Evolutionary conservation across 2,113 vertebrate genomes (phyloP), one percentile per base, ranked within the genome.

Genomic region (Notothenia coriiceps): DNA sequence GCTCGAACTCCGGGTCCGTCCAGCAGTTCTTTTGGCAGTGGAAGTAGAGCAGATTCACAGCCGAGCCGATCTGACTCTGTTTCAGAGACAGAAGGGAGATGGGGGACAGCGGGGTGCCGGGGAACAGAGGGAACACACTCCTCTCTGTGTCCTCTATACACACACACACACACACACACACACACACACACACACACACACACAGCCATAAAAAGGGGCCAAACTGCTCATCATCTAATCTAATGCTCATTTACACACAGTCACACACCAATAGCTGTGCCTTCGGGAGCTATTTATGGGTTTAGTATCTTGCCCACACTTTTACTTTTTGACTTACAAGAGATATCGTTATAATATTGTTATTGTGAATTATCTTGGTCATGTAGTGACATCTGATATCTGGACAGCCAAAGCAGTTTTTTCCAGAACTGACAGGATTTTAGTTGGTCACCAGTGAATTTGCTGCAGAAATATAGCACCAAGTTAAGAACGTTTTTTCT

Each of bases 21-120:
- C 97, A 98, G 90, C 90, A 94, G 92, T 97, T 97, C 90, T 96
- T 97, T 75, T 93, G 86, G 94, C 98, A 99, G 92, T 96, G 96
- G 77, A 96, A 96, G 88, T 99, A 97, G 78, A 99, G 95, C 82
- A 97, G 95, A 79, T 96, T 95, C 72, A 96, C 95, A 69, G 97
- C 96, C 9, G 97, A 96, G 90, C 84, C 89, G 91, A 99, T 96
- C 94, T 99, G 96, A 90, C 80, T 94, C 57, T 94, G 94, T 84
- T 96, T 97, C 88, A 99, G 94, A 18, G 94, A 93, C 92, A 96
- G 95, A 85, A 97, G 93, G 86, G 94, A 96, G 94, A 95, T 90
- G 59, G 96, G 96, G 79, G 94, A 93, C 62, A 99, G 96, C 68
- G 95, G 95, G 67, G 92, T 94, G 78, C 97, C 96, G 33, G 97